A percentile compares a stretch with the other conserved stretches of the same genome.
These are phyloP conservation scores for Tinea pellionella DNA, from an alignment of 2,888 invertebrate species.

Conservation along the genomic window DNA sequence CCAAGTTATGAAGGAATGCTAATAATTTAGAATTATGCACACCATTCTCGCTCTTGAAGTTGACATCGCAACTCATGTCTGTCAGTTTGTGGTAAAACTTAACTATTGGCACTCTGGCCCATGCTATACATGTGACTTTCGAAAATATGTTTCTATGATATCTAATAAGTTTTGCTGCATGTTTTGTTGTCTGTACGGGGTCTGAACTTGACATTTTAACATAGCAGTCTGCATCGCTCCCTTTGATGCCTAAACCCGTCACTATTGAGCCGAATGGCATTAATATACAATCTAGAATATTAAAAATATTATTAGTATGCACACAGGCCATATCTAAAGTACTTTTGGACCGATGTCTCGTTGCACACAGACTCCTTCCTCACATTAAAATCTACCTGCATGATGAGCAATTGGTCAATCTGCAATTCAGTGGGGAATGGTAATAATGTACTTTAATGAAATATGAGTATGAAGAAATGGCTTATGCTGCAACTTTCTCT, in stretches of 20 bases:
- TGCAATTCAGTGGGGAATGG: too few relatives aligned
- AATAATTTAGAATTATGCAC: constrained; percentile 77
- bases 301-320: neutral
- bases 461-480: too few relatives aligned
- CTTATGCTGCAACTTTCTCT: too few relatives aligned
- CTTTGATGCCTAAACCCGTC: constrained; percentile 75
- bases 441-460: too few relatives aligned
- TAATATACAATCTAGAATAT: constrained; percentile 40
- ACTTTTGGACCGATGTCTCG: too few relatives aligned
- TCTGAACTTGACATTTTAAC: constrained; percentile 46
- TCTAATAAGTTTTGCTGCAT: constrained; percentile 19
- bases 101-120: constrained; percentile 82
- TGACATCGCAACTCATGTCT: constrained; percentile 76
- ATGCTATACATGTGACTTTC: constrained; percentile 72
- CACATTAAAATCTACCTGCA: too few relatives aligned
- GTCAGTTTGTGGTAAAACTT: constrained; percentile 75
- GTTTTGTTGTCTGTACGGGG: neutral
- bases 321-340: too few relatives aligned
- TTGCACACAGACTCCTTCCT: too few relatives aligned
- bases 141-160: constrained; percentile 38
- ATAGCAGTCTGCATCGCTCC: constrained; percentile 81
- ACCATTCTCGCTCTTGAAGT: constrained; percentile 77
- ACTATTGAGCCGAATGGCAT: constrained; percentile 80
- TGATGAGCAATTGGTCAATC: too few relatives aligned
- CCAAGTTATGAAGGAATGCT: constrained; percentile 66